Conservation (phyloP, 2,113 vertebrate species). For the Mustela nigripes region DNA sequence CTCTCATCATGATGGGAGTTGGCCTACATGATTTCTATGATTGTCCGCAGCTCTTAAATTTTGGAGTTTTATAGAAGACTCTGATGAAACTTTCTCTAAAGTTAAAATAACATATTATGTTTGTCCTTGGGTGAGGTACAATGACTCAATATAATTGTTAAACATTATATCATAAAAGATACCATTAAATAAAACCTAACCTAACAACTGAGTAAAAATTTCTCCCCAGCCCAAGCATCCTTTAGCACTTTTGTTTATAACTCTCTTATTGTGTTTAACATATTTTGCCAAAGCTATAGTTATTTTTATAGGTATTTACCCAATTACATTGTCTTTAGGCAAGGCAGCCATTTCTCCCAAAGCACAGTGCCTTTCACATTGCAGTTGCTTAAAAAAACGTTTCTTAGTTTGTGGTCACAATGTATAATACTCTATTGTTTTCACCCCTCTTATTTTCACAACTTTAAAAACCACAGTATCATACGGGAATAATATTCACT, state of each 20-base stretch:
- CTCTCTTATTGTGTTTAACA: not conserved
- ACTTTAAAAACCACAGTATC: slow-evolving; percentile 35
- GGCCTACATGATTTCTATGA: slow-evolving; percentile 13
- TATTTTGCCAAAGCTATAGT: not conserved
- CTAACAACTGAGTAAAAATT: not conserved
- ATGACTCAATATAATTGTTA: slow-evolving; percentile 69
- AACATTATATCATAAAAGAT: slow-evolving; percentile 53
- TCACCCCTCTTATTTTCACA: slow-evolving; percentile 43
- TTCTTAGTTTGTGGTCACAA: slow-evolving; percentile 14
- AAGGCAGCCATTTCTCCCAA: slow-evolving; percentile 28
- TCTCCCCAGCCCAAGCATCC: not conserved
- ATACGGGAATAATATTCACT: slow-evolving; percentile 14
- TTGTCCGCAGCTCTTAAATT: slow-evolving; percentile 52
- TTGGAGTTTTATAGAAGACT: slow-evolving; percentile 60
- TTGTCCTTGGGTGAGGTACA: slow-evolving; percentile 50
- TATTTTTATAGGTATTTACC: slow-evolving; percentile 50
- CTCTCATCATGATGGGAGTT: slow-evolving; percentile 29
- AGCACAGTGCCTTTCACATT: not conserved
- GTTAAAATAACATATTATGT: slow-evolving; percentile 59
- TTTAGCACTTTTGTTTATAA: slow-evolving; percentile 54
- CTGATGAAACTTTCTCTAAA: slow-evolving; percentile 55
- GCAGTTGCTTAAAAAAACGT: not conserved
- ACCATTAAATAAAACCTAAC: slow-evolving; percentile 50
- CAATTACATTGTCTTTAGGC: slow-evolving; percentile 15
- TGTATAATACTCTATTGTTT: not conserved